Evolutionary conservation across 2,888 invertebrate genomes (phyloP).

Genomic region (Drosophila mimetica): DNA sequence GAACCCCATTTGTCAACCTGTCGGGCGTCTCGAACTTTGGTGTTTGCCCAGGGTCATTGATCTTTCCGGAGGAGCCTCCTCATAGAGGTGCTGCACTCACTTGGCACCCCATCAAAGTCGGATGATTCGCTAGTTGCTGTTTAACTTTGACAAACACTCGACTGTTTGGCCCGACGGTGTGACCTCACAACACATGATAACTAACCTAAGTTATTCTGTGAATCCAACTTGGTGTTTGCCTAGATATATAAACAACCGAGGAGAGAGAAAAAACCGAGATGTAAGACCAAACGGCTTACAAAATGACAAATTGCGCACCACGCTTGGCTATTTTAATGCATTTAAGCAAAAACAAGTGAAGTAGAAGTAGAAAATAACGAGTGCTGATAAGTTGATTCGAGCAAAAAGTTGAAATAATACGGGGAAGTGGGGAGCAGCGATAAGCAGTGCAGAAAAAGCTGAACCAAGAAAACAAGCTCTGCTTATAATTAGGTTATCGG

Average conservation of each 20-base stretch:
- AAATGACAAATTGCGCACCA: constrained; percentile 30
- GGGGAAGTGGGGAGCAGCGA: background rate
- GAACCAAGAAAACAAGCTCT: background rate
- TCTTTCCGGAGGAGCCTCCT: constrained; percentile 16
- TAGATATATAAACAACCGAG: constrained; percentile 20
- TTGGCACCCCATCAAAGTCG: constrained; percentile 18
- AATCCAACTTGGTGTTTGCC: constrained; percentile 48
- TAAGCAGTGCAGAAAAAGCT: constrained; percentile 8
- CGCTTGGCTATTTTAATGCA: constrained; percentile 44
- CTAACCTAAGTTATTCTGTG: constrained; percentile 34
- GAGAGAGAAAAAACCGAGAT: background rate
- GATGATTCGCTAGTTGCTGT: constrained; percentile 20
- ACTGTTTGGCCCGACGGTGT: constrained; percentile 9
- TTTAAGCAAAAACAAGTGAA: constrained; percentile 25
- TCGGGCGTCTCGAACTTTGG: constrained; percentile 49
- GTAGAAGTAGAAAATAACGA: constrained; percentile 3
- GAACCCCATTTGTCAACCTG: constrained; percentile 43
- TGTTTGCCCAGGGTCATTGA: constrained; percentile 54
- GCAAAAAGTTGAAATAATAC: constrained; percentile 11
- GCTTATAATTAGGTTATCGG: constrained; percentile 10
- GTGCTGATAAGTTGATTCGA: constrained; percentile 42
- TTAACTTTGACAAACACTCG: constrained; percentile 40
- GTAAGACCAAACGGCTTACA: background rate
- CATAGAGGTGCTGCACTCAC: background rate
- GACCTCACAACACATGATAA: constrained; percentile 22